phyloP scores from a whole-genome alignment of 92 coral and sea anemone species.

The Zoanthus sansibaricus region DNA sequence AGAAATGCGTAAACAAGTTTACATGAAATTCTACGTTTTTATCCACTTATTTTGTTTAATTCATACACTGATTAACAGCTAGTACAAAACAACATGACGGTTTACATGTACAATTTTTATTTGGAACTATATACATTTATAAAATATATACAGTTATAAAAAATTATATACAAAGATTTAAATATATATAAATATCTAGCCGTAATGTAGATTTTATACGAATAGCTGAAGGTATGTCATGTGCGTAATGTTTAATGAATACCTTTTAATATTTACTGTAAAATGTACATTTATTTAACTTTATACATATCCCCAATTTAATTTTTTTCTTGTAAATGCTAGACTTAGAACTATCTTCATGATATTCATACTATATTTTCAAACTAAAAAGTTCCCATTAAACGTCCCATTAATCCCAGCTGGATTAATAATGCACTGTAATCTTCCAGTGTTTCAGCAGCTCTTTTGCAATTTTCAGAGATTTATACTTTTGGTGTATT shows the following conservation, averaged over 20 bases:
- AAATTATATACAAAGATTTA: neutral
- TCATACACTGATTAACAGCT: neutral
- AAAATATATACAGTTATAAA: neutral
- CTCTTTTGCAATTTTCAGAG: constrained; percentile 26
- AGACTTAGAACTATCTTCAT: neutral
- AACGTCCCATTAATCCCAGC: neutral
- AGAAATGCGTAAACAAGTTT: neutral
- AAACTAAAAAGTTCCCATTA: neutral
- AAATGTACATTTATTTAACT: neutral
- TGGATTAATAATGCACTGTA: constrained; percentile 6
- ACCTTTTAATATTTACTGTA: neutral
- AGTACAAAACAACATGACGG: constrained; percentile 1
- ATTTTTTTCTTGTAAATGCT: neutral
- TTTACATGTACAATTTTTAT: neutral
- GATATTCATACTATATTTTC: neutral
- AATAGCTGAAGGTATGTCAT: constrained; percentile 5
- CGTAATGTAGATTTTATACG: neutral
- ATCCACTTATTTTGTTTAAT: constrained; percentile 8
- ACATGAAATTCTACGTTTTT: neutral
- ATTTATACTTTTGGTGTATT: constrained; percentile 9
- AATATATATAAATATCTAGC: neutral
- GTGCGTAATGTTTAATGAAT: neutral
- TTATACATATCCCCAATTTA: neutral
- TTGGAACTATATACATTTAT: neutral
- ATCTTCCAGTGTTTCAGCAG: constrained; percentile 34